phyloP scores from a whole-genome alignment of 2,797 vertebrate genomes.

The Somateria mollissima region DNA sequence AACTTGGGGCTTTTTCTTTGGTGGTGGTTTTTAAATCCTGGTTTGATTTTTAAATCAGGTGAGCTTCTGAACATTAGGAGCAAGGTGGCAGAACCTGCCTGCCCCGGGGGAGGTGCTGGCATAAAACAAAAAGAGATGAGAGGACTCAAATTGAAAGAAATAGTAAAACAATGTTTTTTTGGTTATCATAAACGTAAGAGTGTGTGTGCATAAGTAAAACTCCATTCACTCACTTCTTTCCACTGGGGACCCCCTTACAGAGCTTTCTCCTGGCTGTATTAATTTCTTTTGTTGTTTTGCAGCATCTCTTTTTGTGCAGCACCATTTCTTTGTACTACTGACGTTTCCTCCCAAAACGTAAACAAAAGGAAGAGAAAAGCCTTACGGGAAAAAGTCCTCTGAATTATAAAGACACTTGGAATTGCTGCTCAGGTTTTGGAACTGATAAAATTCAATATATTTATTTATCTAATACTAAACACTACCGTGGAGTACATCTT shows the following conservation, averaged over 20 bases:
- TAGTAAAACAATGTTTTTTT: background rate
- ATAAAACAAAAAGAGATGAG: background rate
- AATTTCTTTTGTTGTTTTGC: conserved; percentile 22
- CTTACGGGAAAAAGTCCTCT: background rate
- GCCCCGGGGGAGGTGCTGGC: background rate
- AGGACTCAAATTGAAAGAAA: background rate
- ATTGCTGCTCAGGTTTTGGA: conserved; percentile 1
- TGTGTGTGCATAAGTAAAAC: background rate
- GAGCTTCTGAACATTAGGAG: background rate
- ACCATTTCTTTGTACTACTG: background rate
- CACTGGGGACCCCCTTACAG: background rate
- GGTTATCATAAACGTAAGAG: background rate
- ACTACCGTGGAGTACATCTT: background rate
- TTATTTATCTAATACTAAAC: background rate
- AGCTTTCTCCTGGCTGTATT: conserved; percentile 9
- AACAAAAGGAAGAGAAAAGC: background rate
- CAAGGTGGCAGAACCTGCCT: background rate
- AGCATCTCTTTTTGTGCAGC: background rate
- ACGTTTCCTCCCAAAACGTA: background rate
- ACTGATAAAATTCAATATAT: background rate
- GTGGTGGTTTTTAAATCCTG: background rate
- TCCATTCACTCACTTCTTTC: background rate
- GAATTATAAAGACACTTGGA: background rate
- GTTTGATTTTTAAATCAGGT: conserved; percentile 9
- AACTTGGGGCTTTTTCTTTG: background rate